A percentile compares a stretch with the other conserved stretches of the same genome.
Evolutionary conservation across 2,888 invertebrate genomes (phyloP).

Genomic region (Acronicta psi): DNA sequence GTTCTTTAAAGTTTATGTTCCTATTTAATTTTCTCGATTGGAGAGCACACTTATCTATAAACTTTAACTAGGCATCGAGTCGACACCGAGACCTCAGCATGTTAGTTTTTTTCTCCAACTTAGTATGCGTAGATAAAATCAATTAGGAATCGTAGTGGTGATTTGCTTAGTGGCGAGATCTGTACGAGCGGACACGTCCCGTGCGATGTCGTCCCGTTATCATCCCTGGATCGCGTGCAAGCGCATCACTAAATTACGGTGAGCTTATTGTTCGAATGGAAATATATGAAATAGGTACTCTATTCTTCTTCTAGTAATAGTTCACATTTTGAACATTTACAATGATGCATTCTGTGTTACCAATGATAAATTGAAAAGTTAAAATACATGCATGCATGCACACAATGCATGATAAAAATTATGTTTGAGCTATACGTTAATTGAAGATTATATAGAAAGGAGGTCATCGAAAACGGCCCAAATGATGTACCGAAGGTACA

Average conservation of each 20-base stretch:
- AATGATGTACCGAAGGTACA: no score
- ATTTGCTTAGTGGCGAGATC: constrained; percentile 72
- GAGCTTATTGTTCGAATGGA: constrained; percentile 16
- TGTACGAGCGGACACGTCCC: constrained; percentile 67
- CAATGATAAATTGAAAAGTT: no score
- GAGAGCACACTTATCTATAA: constrained; percentile 41
- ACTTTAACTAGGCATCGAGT: constrained; percentile 27
- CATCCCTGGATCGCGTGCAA: constrained; percentile 65
- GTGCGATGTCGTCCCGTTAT: constrained; percentile 74
- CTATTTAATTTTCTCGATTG: constrained; percentile 2
- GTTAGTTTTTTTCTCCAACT: constrained; percentile 47
- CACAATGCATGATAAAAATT: no score
- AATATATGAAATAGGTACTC: neutral
- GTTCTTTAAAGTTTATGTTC: neutral
- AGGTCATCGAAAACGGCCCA: no score
- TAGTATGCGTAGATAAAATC: constrained; percentile 76
- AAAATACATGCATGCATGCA: no score
- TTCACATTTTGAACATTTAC: no score
- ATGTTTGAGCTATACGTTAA: no score
- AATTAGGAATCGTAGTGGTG: constrained; percentile 75
- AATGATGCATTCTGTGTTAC: no score
- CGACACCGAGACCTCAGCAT: constrained; percentile 17
- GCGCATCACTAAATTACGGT: constrained; percentile 57
- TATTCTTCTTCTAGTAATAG: no score
- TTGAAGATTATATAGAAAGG: no score